Conservation (phyloP, 2,888 invertebrate species). For the Lumbricus terrestris region DNA sequence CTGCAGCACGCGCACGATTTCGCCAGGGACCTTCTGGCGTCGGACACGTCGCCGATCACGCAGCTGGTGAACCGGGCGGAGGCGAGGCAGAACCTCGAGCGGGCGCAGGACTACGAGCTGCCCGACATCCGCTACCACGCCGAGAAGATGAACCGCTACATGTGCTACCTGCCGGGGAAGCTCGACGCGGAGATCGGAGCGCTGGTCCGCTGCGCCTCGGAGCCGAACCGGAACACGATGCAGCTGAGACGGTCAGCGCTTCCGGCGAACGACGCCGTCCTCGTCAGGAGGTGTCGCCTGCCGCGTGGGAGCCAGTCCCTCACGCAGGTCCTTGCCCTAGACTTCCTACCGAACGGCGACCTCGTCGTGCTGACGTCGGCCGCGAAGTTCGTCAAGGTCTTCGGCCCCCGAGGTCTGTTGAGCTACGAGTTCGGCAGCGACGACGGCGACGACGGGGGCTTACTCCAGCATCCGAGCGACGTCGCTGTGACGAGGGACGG, state of each 20-base stretch:
- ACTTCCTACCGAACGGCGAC: conserved; percentile 32
- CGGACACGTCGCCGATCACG: conserved; percentile 37
- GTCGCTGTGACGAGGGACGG: conserved; percentile 32
- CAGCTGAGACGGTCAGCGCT: conserved; percentile 10
- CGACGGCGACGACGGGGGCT: too few relatives aligned
- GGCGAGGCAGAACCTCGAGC: conserved; percentile 35
- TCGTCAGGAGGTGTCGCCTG: conserved; percentile 27
- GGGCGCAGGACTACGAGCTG: conserved; percentile 34
- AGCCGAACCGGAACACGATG: conserved; percentile 17
- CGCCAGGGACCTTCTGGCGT: conserved; percentile 35
- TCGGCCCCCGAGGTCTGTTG: conserved; percentile 27
- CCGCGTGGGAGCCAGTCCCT: conserved; percentile 15
- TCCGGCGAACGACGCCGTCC: conserved; percentile 33
- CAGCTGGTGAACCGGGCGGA: conserved; percentile 37
- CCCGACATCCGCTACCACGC: conserved; percentile 35
- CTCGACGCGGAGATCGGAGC: conserved; percentile 29
- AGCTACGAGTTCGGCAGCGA: conserved; percentile 36
- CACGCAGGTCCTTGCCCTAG: conserved; percentile 29
- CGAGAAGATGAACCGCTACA: conserved; percentile 31
- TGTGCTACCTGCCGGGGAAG: conserved; percentile 34
- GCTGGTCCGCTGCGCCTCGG: conserved; percentile 29
- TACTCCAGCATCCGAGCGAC: conserved; percentile 36
- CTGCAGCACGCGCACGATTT: conserved; percentile 36
- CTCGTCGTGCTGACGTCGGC: conserved; percentile 28
- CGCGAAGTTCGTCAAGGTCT: conserved; percentile 34